phyloP scores from a whole-genome alignment of 2,797 vertebrate genomes.

The Notamacropus eugenii region DNA sequence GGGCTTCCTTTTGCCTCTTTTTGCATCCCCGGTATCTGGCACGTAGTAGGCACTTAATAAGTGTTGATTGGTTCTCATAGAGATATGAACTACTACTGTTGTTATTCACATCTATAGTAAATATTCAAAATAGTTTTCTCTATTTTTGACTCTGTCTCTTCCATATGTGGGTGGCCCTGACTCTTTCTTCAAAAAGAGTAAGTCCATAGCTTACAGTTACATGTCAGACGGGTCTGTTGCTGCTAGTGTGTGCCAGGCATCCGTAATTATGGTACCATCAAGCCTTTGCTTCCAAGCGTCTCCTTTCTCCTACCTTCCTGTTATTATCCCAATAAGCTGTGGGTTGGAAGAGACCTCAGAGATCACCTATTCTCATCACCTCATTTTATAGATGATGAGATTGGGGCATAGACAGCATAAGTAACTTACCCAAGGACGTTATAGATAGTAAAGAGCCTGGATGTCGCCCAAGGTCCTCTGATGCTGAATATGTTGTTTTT shows the following conservation, averaged over 20 bases:
- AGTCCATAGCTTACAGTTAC: background rate
- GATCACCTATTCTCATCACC: background rate
- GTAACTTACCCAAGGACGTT: background rate
- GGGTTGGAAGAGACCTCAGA: background rate
- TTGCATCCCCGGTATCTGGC: background rate
- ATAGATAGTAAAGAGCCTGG: background rate
- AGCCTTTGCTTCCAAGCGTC: background rate
- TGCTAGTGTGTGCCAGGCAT: background rate
- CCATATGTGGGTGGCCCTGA: background rate
- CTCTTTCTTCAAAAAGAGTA: background rate
- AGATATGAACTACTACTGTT: background rate
- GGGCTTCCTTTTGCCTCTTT: background rate
- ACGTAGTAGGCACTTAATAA: background rate
- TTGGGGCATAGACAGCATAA: background rate
- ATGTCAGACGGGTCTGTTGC: background rate
- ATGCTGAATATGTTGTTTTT: background rate
- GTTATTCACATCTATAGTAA: background rate
- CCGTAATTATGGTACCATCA: too few species aligned
- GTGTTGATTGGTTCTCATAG: background rate
- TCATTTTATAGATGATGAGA: background rate
- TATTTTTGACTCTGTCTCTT: background rate
- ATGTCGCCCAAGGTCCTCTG: background rate
- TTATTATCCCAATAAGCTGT: background rate
- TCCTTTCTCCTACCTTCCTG: background rate
- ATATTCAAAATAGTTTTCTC: background rate